Percentiles rank a stretch among this genome's conserved stretches.
Evolutionary conservation across 2,888 invertebrate genomes (phyloP).

Genomic region (Perizoma affinitatum): DNA sequence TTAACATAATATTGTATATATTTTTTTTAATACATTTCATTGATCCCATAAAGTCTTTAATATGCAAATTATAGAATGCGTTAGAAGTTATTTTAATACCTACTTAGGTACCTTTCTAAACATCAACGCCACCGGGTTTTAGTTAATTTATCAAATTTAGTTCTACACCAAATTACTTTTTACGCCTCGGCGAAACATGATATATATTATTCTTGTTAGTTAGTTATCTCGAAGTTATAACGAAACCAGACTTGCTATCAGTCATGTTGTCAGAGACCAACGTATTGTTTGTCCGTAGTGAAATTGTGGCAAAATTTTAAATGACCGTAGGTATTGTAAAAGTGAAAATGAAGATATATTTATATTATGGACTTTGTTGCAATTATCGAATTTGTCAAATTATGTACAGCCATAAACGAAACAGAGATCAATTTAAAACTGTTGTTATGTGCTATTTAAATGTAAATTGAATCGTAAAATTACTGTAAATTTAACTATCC

Average conservation of each 20-base stretch:
- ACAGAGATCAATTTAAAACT: conserved; percentile 58
- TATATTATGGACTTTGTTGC: conserved; percentile 12
- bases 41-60: too few relatives aligned
- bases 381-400: conserved; percentile 47
- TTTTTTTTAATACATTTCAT: too few relatives aligned
- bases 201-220: conserved; percentile 16
- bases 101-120: too few relatives aligned
- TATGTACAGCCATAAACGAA: conserved; percentile 50
- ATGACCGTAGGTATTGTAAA: conserved; percentile 4
- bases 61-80: too few relatives aligned
- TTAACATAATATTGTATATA: too few relatives aligned
- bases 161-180: background rate
- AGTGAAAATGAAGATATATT: conserved; percentile 25
- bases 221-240: conserved; percentile 22
- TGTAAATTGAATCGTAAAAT: conserved; percentile 72
- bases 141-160: too few relatives aligned
- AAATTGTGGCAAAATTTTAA: conserved; percentile 11
- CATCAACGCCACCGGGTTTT: too few relatives aligned
- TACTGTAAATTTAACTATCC: conserved; percentile 58
- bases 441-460: conserved; percentile 65
- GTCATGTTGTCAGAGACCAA: conserved; percentile 19
- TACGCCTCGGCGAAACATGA: conserved; percentile 14
- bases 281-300: conserved; percentile 14
- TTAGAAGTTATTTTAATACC: too few relatives aligned
- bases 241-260: conserved; percentile 16